Base-by-base conservation (phyloP, 2,113 vertebrate species). In the Silurus asotus region DNA sequence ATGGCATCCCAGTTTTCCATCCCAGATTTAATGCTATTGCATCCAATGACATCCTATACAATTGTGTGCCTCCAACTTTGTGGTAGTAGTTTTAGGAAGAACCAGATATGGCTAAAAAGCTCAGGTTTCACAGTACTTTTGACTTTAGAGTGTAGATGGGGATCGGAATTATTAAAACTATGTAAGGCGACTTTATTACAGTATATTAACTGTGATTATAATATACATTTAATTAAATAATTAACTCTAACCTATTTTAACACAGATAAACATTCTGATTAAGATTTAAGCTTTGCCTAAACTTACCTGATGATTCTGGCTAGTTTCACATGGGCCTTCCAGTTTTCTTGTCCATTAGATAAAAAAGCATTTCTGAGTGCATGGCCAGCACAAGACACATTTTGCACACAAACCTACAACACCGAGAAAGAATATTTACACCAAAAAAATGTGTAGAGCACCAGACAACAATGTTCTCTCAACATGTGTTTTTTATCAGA, bases 271-370 rank as follows among this genome's bases (percentile, higher is more conserved):
- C 53, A 56, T 77, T 17, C 13, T 56, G 11, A 28, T 53, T 25
- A 37, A 59, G 1, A 19, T 62, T 70, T 51, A 79, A 25, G 48
- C 9, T 17, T 64, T 67, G 4, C 10, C n/a, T 65, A 65, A 76
- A 51, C 67, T 37, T 86, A 86, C 88, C 79, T 89, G 76, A 89
- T 89, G 51, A 89, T 86, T 84, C 84, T 83, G 62, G 88, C 84
- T 51, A 89, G 84, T 84, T 88, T 89, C 13, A 88, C 56, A 37
- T 89, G 86, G n/a, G 88, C 58, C 86, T 88, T 89, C 88, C 88
- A 89, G 81, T 89, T 89, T 67, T 86, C 88, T 65, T 89, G 81
- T 56, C 81, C 67, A 81, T 84, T 86, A 61, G 88, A 89, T 75
- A 89, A 61, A 56, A 84, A 86, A 75, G 84, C 86, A 28, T 88